Base-by-base conservation (phyloP, 2,797 vertebrate genomes). In the Oceanodroma leucorhoa region DNA sequence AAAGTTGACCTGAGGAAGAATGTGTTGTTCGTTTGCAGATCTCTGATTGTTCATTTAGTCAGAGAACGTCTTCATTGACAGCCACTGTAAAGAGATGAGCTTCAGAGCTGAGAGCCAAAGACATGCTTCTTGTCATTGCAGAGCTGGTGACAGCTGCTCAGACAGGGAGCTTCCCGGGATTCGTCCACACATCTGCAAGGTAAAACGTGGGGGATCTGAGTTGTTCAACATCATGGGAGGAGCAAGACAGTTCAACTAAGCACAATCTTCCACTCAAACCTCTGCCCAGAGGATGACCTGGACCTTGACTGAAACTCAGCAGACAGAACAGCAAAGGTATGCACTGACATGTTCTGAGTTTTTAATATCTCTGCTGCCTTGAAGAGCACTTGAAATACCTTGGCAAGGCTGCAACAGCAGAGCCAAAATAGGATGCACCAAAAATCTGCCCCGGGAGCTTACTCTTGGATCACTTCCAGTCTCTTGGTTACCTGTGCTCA, bases 1-100 rank as follows among this genome's bases (percentile, higher is more conserved):
- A 94, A 96, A 93, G 85, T 19, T 94, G 95, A 95, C 93, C 77
- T 70, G 66, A 76, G 80, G 93, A 97, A 81, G 93, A 93, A 96
- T 84, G 65, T 90, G 79, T 38, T 76, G 81, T 76, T 97, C 87
- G 13, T 85, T 84, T 87, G 84, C 87, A 90, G 75, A 89, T 65
- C 61, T 92, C 80, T 55, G 55, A 62, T 83, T 90, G 57, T 65
- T 90, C 84, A 87, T 96, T 96, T 94, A 81, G 81, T 93, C 82
- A 85, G 83, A 89, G 48, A 95, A 88, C 18, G 19, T 93, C 72
- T 96, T 82, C n/a, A n/a, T 7, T 78, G 89, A 73, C 66, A 73
- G 48, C 61, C 53, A 38, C 87, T 72, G 77, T 57, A 91, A 92
- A 94, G 79, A 78, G 64, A 65, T 43, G 60, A 94, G 48, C 50